Evolutionary conservation across 2,797 vertebrate genomes (phyloP), one percentile per base, ranked within the genome.

Genomic region (Myotis findleyi): DNA sequence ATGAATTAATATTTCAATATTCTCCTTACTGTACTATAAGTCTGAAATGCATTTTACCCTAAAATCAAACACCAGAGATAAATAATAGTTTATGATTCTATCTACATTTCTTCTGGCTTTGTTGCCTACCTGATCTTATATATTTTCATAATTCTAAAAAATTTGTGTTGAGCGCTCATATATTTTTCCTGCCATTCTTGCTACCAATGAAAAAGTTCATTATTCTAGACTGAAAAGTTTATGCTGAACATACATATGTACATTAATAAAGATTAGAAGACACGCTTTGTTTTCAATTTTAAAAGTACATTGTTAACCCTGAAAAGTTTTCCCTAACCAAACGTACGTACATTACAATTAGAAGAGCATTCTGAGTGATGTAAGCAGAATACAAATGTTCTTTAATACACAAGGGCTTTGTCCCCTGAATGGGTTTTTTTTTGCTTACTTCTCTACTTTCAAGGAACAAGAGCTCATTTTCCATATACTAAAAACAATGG

Each of bases 401-500:
- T 72, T 53, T 87, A 94, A 84, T n/a, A 90, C 91, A 88, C 30
- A 77, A 71, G 18, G 6, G 25, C 12, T 84, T 75, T 69, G 38
- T 2, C 23, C 71, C 53, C 64, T 11, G 8, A 38, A 49, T 62
- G 69, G 62, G 13, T 79, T 92, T 95, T 77, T 92, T 95, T 79
- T 69, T 49, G 49, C 87, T 95, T n/a, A 33, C 10, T 91, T 84
- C 36, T 76, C 49, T 84, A 41, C 64, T 96, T 94, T 93, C 47
- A 85, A 96, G 87, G 47, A 95, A 90, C 21, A 91, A 93, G 89
- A 95, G 55, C 6, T n/a, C 57, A 71, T 87, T 89, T 96, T 91
- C 41, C n/a, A 7, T 47, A 77, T 33, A 55, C 12, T 62, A 68
- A 77, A 91, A 84, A 86, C 9, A 88, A 86, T 21, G 25, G 23